A percentile compares a stretch with the other conserved stretches of the same genome.
phyloP scores from a whole-genome alignment of 2,888 invertebrate species.

The Trachelus stipa region DNA sequence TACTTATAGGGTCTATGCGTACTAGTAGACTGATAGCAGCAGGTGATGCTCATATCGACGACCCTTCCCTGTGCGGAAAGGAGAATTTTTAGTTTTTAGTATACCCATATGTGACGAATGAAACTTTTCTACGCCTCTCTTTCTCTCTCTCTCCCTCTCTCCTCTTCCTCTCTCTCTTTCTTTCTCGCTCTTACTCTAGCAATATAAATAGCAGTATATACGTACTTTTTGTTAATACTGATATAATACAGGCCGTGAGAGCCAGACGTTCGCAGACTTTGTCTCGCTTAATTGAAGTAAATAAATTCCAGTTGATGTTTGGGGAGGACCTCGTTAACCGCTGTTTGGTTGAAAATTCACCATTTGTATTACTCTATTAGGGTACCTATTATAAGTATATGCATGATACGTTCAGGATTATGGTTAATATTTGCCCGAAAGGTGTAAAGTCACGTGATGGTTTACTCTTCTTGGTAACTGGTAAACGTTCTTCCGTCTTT shows the following conservation, averaged over 20 bases:
- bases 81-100: neutral
- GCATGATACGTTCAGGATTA: neutral
- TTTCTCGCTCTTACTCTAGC: neutral
- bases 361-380: neutral
- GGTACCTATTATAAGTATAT: neutral
- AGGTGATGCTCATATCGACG: conserved; percentile 1
- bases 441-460: neutral
- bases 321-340: too few relatives aligned
- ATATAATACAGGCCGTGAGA: neutral
- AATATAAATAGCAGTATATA: neutral
- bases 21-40: neutral
- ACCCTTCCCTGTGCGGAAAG: neutral
- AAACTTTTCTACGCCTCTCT: neutral
- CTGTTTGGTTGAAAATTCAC: too few relatives aligned
- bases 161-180: too few relatives aligned
- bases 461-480: neutral
- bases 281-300: neutral
- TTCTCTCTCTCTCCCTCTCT: too few relatives aligned
- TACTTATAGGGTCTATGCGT: neutral
- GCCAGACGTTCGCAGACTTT: neutral
- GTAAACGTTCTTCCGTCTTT: neutral
- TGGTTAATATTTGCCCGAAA: neutral
- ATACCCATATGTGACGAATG: neutral
- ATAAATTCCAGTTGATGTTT: neutral
- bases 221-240: neutral